Evolutionary conservation across 2,113 vertebrate genomes (phyloP).

Genomic region (Paradisaea rubra): DNA sequence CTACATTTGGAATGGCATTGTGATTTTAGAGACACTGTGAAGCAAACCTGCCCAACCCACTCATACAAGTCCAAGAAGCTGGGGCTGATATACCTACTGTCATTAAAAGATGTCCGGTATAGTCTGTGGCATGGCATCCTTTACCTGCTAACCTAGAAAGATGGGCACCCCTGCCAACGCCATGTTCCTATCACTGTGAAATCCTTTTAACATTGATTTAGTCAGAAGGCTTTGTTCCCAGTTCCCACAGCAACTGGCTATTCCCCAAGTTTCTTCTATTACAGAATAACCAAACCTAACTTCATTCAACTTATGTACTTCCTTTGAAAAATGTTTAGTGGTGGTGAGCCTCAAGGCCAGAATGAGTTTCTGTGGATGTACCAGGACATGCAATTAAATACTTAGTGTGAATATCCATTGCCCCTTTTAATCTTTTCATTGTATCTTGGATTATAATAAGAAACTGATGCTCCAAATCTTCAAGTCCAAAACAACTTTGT

Average conservation of each 20-base stretch:
- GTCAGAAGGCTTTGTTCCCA: background rate
- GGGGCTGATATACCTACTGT: background rate
- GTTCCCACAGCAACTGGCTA: constrained; percentile 23
- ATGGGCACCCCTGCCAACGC: background rate
- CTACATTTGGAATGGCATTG: background rate
- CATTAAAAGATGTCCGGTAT: background rate
- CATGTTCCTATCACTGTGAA: constrained; percentile 6
- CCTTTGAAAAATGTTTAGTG: background rate
- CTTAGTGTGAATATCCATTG: background rate
- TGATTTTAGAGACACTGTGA: background rate
- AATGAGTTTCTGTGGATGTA: background rate
- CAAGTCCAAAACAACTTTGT: background rate
- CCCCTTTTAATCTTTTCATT: background rate
- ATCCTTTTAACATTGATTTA: constrained; percentile 55
- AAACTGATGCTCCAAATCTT: background rate
- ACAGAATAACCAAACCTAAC: constrained; percentile 15
- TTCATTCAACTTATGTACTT: background rate
- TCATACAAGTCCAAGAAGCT: background rate
- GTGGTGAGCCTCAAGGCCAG: background rate
- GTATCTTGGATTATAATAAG: background rate
- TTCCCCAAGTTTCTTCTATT: background rate
- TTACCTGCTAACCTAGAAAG: constrained; percentile 39
- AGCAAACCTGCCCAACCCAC: background rate
- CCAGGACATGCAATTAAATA: background rate
- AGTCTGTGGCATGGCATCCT: background rate